These are phyloP conservation scores for Bombus pyrosoma DNA, from an alignment of 1,140 invertebrate species.

Conservation along the genomic window DNA sequence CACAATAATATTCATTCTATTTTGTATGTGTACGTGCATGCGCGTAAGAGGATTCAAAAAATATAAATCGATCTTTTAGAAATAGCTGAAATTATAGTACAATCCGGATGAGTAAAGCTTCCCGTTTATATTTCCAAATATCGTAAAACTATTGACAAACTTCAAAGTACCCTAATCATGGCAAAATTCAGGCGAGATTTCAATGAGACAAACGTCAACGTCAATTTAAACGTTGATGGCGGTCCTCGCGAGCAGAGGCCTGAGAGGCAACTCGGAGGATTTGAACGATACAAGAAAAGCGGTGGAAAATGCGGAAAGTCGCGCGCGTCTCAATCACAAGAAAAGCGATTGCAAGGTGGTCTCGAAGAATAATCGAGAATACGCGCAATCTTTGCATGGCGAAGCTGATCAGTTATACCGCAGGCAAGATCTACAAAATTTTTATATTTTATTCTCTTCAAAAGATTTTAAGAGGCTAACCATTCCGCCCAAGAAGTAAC, in stretches of 20 bases:
- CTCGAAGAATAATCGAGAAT: constrained; percentile 52
- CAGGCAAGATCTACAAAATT: constrained; percentile 46
- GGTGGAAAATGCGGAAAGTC: constrained; percentile 48
- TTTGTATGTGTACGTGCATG: too few species aligned
- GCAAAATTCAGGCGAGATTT: not conserved
- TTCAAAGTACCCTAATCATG: not conserved
- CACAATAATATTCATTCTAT: too few species aligned
- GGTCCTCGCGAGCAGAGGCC: constrained; percentile 2
- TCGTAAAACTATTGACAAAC: not conserved
- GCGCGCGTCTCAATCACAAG: constrained; percentile 25
- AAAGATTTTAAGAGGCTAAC: too few species aligned
- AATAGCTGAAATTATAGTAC: too few species aligned
- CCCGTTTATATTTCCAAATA: not conserved
- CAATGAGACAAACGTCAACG: not conserved
- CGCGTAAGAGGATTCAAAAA: too few species aligned
- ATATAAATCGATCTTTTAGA: too few species aligned
- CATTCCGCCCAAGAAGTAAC: too few species aligned
- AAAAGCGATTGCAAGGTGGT: not conserved
- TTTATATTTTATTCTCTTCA: not conserved
- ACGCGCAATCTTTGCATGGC: constrained; percentile 67
- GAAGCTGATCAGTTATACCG: constrained; percentile 71
- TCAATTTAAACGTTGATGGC: constrained; percentile 29
- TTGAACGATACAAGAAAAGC: constrained; percentile 43
- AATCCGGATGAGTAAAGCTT: not conserved
- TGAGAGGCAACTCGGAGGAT: constrained; percentile 6